phyloP scores from a whole-genome alignment of 2,888 invertebrate species.

The Masnerella sp. region DNA sequence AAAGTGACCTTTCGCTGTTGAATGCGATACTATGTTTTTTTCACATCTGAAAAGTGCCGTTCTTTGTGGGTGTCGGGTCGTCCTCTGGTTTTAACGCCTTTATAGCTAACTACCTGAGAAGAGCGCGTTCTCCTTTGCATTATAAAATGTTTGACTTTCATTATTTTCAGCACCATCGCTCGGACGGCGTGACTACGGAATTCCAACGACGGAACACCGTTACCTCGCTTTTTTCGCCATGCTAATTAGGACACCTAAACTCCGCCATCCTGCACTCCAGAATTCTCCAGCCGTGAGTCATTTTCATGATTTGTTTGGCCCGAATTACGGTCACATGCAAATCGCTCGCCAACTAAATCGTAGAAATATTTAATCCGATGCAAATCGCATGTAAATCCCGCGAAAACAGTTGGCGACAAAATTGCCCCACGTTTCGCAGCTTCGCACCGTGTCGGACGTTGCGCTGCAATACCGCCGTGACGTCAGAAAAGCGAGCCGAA shows the following conservation, averaged over 20 bases:
- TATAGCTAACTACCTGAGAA: conserved; percentile 34
- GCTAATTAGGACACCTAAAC: conserved; percentile 8
- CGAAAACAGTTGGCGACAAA: conserved; percentile 25
- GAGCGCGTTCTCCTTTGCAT: conserved; percentile 27
- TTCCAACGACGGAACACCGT: conserved; percentile 4
- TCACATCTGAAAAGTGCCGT: conserved; percentile 28
- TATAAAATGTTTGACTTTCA: conserved; percentile 50
- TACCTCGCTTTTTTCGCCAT: neutral
- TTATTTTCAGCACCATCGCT: conserved; percentile 23
- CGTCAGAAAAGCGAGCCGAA: conserved; percentile 26
- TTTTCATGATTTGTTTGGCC: conserved; percentile 25
- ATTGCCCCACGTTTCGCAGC: conserved; percentile 24
- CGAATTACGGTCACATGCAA: conserved; percentile 19
- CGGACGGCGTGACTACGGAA: conserved; percentile 6
- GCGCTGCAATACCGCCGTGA: conserved; percentile 10
- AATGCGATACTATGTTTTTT: conserved; percentile 31
- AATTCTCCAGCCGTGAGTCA: conserved; percentile 15
- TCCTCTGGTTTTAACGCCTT: conserved; percentile 32
- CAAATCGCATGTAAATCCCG: conserved; percentile 30
- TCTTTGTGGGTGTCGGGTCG: conserved; percentile 33
- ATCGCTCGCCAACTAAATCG: conserved; percentile 20
- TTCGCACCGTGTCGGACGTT: conserved; percentile 16
- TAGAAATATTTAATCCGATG: conserved; percentile 25
- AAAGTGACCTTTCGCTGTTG: conserved; percentile 24
- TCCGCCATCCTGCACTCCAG: conserved; percentile 2